Conservation (phyloP, 2,113 vertebrate species). For the Microcebus jonahi region DNA sequence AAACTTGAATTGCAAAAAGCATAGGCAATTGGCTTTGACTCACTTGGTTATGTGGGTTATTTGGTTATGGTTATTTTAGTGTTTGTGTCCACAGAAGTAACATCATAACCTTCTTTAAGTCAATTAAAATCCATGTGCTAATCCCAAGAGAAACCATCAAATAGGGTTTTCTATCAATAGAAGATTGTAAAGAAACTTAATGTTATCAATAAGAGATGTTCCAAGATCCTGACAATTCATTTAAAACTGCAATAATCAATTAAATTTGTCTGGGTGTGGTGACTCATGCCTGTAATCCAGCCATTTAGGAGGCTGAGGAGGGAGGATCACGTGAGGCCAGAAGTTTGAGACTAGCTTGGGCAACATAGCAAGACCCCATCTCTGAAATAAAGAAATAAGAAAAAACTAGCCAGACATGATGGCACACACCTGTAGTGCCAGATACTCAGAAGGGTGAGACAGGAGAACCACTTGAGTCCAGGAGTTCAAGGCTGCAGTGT, state of each 20-base stretch:
- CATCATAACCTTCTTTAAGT: neutral
- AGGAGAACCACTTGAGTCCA: too few species aligned
- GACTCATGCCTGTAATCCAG: too few species aligned
- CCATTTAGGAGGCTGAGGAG: too few species aligned
- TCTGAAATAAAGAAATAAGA: too few species aligned
- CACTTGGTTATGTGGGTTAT: neutral
- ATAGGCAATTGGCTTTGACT: neutral
- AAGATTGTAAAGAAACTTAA: neutral
- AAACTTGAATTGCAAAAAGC: neutral
- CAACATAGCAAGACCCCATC: too few species aligned
- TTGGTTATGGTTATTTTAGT: neutral
- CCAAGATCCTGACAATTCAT: neutral
- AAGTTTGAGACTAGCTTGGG: too few species aligned
- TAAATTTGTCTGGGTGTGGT: neutral
- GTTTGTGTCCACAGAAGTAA: neutral
- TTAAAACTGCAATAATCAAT: neutral
- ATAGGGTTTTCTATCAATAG: neutral
- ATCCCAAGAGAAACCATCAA: neutral
- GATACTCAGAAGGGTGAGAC: too few species aligned
- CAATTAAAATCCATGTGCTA: slow-evolving; percentile 12
- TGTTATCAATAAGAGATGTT: neutral
- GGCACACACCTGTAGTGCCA: too few species aligned
- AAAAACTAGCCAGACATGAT: too few species aligned
- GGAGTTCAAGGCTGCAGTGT: too few species aligned
- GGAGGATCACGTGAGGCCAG: too few species aligned